Evolutionary conservation across 1,140 invertebrate species (phyloP), one percentile per base, ranked within the genome.

Genomic region (Hyposmocoma kahamanoa): DNA sequence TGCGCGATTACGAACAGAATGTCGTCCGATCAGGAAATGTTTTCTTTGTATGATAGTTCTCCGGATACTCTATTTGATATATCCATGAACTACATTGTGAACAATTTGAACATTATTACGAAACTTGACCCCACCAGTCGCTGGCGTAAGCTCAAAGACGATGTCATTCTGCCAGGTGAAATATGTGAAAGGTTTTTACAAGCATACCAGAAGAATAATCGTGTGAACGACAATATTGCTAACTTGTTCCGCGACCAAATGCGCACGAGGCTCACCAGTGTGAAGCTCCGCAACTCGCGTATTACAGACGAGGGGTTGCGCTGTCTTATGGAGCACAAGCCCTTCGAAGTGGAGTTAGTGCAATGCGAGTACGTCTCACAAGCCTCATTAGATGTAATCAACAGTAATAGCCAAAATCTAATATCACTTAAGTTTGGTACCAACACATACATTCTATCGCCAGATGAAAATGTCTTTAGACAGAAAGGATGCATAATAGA

Each of bases 341-440:
- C 95, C 20, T 80, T 88, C 8, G 91, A 93, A 50, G 74, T 97
- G 34, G 92, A 95, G 52, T 84, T 97, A 47, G 88, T 89, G 28
- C 90, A 94, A 55, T 95, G 94, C 72, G 82, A 86, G 32, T 87
- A 89, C 39, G 71, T 96, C n/a, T 91, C 90, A 0, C 76, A 87
- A 42, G 67, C 80, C 1, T 89, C 89, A 8, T 86, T 93, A 9
- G 83, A 89, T 22, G 67, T 85, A 11, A 89, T 94, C 17, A 92
- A 91, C 62, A 61, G 67, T 4, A 77, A 87, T 57, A 86, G 86
- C 15, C 67, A 88, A 28, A 86, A 88, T 58, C 53, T 90, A 5
- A 62, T 80, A 3, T 85, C 78, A 22, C 56, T 90, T 0, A 80
- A 76, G 49, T 69, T 82, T 61, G 72, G 73, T 0, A 66, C 67